Base-by-base conservation (phyloP, 2,113 vertebrate species). In the Opisthocomus hoazin region DNA sequence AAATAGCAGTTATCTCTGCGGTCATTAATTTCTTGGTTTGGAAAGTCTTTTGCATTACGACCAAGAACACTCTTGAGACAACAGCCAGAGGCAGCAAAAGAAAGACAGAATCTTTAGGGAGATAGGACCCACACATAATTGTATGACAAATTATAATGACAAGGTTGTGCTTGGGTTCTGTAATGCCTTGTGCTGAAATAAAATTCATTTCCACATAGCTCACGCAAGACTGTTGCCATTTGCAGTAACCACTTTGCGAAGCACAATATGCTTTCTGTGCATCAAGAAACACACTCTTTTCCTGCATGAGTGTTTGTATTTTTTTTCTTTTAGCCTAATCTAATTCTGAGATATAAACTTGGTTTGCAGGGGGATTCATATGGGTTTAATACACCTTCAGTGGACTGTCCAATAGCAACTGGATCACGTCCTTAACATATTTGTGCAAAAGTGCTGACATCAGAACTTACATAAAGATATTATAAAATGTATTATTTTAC, bases 111-210 rank as follows among this genome's bases (percentile, higher is more conserved):
- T 80, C 87, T 90, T 68, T n/a, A 83, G 54, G 29, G 70, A 74
- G 63, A 58, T 65, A 93, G 50, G 51, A 60, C 36, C 45, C 46
- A 56, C 2, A 11, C 12, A 48, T 70, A 92, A 90, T 69, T 70
- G n/a, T 56, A 37, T 94, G 68, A 77, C 87, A 77, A 95, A 92
- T 94, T 88, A 58, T 56, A 70, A 92, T 64, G 79, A 86, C n/a
- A 77, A 58, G 37, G 20, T 88, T 92, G 41, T 29, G 46, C 22
- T 96, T 63, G 65, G 54, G 66, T 68, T 86, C 37, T 78, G 37
- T 78, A 88, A 66, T 60, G 51, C 2, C 7, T 48, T 46, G 23
- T 84, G 58, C n/a, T 74, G 83, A 93, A 95, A 80, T 66, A 58
- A 91, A 90, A 94, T 73, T 39, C 0, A 69, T 96, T 94, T 95